Percentiles rank a stretch among this genome's conserved stretches.
Evolutionary conservation across 2,797 vertebrate species (phyloP).

Genomic region (Eulemur mongoz): DNA sequence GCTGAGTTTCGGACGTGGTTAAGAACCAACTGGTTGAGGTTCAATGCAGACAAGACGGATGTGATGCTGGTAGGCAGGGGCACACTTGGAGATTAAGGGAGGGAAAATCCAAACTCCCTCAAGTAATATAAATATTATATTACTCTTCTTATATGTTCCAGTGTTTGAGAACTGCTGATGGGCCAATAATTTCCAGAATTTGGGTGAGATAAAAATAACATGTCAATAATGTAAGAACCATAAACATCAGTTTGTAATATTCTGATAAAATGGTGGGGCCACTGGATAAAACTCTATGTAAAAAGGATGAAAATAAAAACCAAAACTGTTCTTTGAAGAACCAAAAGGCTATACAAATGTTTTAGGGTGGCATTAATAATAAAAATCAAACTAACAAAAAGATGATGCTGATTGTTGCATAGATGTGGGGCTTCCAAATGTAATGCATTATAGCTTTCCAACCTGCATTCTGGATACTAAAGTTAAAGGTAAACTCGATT

Average conservation of each 20-base stretch:
- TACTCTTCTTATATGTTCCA: conserved; percentile 31
- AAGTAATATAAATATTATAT: conserved; percentile 27
- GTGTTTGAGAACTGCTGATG: conserved; percentile 43
- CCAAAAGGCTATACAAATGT: background rate
- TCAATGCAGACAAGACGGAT: conserved; percentile 82
- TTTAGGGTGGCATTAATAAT: background rate
- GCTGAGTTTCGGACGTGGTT: conserved; percentile 83
- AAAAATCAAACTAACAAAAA: conserved; percentile 56
- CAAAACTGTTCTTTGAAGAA: conserved; percentile 24
- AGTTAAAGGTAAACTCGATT: conserved; percentile 11
- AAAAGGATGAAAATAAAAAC: conserved; percentile 30
- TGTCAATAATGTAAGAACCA: conserved; percentile 15
- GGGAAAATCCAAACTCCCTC: conserved; percentile 68
- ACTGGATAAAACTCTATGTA: background rate
- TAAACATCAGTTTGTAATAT: conserved; percentile 29
- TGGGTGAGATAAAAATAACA: conserved; percentile 46
- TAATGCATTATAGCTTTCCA: conserved; percentile 52
- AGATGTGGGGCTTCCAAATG: conserved; percentile 3
- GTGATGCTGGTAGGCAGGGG: conserved; percentile 82
- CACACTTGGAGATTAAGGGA: conserved; percentile 69
- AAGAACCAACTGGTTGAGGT: conserved; percentile 82
- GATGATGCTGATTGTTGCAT: conserved; percentile 1
- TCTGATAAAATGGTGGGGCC: background rate
- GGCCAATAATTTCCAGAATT: conserved; percentile 42
- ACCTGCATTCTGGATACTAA: conserved; percentile 33